phyloP scores from a whole-genome alignment of 53 echinoderm and acorn worm species.

The Zoroaster sp. region DNA sequence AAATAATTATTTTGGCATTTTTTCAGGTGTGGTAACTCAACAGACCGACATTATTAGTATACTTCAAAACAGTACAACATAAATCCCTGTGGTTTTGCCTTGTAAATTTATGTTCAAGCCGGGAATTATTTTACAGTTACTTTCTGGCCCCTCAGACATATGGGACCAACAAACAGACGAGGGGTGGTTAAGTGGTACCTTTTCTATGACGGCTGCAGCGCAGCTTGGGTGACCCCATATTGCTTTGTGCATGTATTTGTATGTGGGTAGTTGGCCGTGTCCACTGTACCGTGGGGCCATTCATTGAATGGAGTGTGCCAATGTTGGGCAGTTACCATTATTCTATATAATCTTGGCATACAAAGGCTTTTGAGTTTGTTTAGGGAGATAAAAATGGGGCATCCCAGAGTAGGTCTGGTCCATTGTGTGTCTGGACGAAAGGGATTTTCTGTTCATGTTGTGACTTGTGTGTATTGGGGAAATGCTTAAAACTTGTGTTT shows the following conservation, averaged over 20 bases:
- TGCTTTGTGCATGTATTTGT: not conserved
- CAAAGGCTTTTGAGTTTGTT: no score
- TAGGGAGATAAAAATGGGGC: no score
- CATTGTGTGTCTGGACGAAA: no score
- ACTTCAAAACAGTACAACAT: not conserved
- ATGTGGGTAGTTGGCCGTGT: constrained; percentile 6
- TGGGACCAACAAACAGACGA: not conserved
- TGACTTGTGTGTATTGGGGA: no score
- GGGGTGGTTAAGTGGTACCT: constrained; percentile 10
- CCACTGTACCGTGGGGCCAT: constrained; percentile 29
- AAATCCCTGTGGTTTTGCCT: not conserved
- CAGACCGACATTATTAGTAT: not conserved
- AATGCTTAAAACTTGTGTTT: no score
- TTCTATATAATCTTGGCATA: not conserved
- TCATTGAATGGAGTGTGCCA: constrained; percentile 28
- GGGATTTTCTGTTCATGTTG: no score
- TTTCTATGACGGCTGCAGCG: not conserved
- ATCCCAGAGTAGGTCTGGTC: no score
- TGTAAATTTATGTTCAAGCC: not conserved
- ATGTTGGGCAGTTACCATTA: constrained; percentile 29
- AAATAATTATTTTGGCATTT: constrained; percentile 24
- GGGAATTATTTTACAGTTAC: not conserved
- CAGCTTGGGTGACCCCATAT: not conserved
- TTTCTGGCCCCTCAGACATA: constrained; percentile 22
- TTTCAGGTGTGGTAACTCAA: not conserved